Base-by-base conservation (phyloP, 2,113 vertebrate species). In the Seriola aureovittata region DNA sequence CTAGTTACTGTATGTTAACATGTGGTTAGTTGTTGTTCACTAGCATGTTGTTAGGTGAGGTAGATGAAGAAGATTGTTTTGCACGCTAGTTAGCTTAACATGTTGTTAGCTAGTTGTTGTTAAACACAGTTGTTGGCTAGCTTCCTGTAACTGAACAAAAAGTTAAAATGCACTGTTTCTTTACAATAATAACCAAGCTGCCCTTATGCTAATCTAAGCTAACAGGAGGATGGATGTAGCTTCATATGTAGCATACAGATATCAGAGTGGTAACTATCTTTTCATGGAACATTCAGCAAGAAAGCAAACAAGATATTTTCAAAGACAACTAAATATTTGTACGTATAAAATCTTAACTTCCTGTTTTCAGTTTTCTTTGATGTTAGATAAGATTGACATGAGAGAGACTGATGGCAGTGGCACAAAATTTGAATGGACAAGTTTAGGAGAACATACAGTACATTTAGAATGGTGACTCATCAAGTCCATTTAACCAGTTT, bases 401-500 rank as follows among this genome's bases (percentile, higher is more conserved):
- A 48, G 50, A 21, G 57, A 44, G 21, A 55, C 29, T 71, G 42
- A 66, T 77, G 50, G 32, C 60, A 70, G 48, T 23, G 8, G 29
- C 29, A 29, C 29, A 29, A 29, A 29, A 29, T 29, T 29, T 29
- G 29, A 29, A 29, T 48, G 10, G 19, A 17, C 58, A 78, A 21
- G 25, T 59, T 50, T 6, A 10, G 21, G 54, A 19, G 34, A 50
- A 54, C 50, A 36, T 13, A 3, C 40, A 44, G 21, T 52, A 11
- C 29, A 60, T 1, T 59, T 44, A 48, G 4, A 38, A 34, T 2
- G 0, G 17, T 72, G 60, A 89, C 59, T 83, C 23, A 83, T 44
- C 36, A 21, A 59, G 54, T 69, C 76, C 3, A 17, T 78, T 71
- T 70, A 73, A 63, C 25, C 23, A 78, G 40, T 84, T 84, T 77